A percentile compares a stretch with the other conserved stretches of the same genome.
phyloP scores from a whole-genome alignment of 92 coral and sea anemone genomes.

The Blastomussa wellsi region DNA sequence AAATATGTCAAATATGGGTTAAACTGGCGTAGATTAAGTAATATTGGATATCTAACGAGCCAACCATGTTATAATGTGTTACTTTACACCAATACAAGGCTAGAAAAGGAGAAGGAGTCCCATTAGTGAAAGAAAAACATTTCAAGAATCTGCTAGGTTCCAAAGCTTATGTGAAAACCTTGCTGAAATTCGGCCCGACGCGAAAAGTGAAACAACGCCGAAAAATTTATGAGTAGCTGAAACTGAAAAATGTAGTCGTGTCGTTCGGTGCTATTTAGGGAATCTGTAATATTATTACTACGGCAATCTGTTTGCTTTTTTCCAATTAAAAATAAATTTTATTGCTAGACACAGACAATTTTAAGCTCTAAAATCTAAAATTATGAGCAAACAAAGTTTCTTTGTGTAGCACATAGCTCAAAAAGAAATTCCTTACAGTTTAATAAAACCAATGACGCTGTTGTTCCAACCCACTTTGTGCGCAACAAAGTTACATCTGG shows the following conservation, averaged over 20 bases:
- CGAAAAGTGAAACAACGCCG: not conserved
- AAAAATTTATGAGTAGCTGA: slow-evolving; percentile 2
- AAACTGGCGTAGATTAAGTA: not conserved
- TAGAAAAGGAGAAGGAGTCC: not conserved
- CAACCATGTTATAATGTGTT: not conserved
- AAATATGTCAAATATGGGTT: not conserved
- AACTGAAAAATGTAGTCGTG: not conserved
- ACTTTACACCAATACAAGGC: not conserved
- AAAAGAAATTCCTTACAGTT: not conserved
- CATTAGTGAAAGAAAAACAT: not conserved
- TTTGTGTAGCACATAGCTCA: slow-evolving; percentile 7
- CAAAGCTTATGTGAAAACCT: not conserved
- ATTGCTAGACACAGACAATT: slow-evolving; percentile 13
- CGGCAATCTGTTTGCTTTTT: slow-evolving; percentile 6
- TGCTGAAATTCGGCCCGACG: slow-evolving; percentile 3
- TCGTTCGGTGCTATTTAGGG: slow-evolving; percentile 8
- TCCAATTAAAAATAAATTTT: slow-evolving; percentile 20
- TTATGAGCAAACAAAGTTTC: slow-evolving; percentile 29
- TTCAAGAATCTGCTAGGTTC: not conserved
- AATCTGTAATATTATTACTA: not conserved
- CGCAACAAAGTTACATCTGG: slow-evolving; percentile 18
- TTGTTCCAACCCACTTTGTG: not conserved
- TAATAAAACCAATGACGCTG: not conserved
- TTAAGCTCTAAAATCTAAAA: slow-evolving; percentile 36
- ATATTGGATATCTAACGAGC: not conserved